Evolutionary conservation across 2,888 invertebrate genomes (phyloP), one percentile per base, ranked within the genome.

Genomic region (Eurytoma adleriae): DNA sequence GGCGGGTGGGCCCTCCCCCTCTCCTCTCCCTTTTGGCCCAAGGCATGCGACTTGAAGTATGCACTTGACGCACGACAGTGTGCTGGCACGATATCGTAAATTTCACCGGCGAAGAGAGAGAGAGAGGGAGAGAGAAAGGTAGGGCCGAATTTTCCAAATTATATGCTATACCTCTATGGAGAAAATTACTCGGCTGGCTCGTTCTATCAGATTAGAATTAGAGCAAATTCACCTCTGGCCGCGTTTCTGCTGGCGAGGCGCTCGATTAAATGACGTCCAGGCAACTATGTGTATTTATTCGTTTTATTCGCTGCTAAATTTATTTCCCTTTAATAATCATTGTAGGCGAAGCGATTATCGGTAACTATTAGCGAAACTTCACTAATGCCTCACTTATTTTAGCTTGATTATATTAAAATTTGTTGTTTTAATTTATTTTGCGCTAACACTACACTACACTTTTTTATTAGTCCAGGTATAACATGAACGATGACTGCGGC

Each of bases 41-140:
- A 78, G 82, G 83, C 85, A 83, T 84, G 84, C 85, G 85, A 87
- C 86, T 87, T 88, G 87, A 87, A 87, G 88, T 87, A 88, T 88
- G 88, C 88, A 87, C 87, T 88, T 86, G 86, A 86, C 86, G 87
- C 88, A 88, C 88, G 88, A 87, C 85, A 88, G 82, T 86, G 50
- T 14, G 3, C 59, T 48, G 83, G 67, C 83, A 73, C 59, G 54
- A 27, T 10, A 48, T 24, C 67, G 27, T 27, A 30, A 59, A 14
- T 10, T 14, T 40, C 48, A 13, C 48, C 40, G 48, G 24, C 68
- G 7, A n/a, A n/a, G 24, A 24, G 24, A 30, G n/a, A 5, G 79
- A 80, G 78, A 76, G 78, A 66, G 67, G 66, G 54, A 82, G 78
- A 69, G 54, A 24, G 16, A 30, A n/a, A 64, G 54, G n/a, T 18